Percentiles rank a stretch among this genome's conserved stretches.
Conservation (phyloP, 2,888 invertebrate species). For the Coronaproctus castanopsis region DNA sequence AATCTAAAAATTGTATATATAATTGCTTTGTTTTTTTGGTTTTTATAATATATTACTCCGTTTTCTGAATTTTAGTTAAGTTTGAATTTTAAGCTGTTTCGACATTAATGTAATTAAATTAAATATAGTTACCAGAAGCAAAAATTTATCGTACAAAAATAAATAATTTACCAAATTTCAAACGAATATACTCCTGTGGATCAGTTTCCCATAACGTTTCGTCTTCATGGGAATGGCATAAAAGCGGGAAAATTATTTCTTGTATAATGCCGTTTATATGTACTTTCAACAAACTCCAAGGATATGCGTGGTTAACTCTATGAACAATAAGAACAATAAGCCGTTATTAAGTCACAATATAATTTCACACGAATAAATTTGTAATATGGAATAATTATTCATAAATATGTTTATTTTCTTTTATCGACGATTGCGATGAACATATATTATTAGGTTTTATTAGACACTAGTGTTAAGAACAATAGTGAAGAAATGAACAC, state of each 20-base stretch:
- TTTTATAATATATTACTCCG: no score
- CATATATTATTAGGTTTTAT: no score
- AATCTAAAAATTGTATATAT: no score
- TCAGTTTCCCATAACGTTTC: slow-evolving; percentile 90
- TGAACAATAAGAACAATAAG: slow-evolving; percentile 16
- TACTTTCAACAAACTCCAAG: slow-evolving; percentile 91
- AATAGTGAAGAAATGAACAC: no score
- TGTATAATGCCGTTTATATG: slow-evolving; percentile 86
- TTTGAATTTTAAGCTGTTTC: no score
- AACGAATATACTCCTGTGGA: slow-evolving; percentile 88
- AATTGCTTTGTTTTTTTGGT: no score
- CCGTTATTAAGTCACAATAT: neutral
- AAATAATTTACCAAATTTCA: slow-evolving; percentile 61
- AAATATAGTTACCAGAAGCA: neutral
- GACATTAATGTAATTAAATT: no score
- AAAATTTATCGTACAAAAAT: neutral
- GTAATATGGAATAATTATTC: no score
- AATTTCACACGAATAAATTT: neutral
- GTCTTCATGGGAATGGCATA: slow-evolving; percentile 86
- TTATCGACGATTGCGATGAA: no score
- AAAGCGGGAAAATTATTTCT: slow-evolving; percentile 85
- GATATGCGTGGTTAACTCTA: slow-evolving; percentile 70
- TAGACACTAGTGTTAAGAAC: no score
- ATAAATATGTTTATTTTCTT: no score
- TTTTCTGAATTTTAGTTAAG: no score